A percentile compares a stretch with the other conserved stretches of the same genome.
Evolutionary conservation across 1,140 invertebrate species (phyloP).

Genomic region (Halictus rubicundus): DNA sequence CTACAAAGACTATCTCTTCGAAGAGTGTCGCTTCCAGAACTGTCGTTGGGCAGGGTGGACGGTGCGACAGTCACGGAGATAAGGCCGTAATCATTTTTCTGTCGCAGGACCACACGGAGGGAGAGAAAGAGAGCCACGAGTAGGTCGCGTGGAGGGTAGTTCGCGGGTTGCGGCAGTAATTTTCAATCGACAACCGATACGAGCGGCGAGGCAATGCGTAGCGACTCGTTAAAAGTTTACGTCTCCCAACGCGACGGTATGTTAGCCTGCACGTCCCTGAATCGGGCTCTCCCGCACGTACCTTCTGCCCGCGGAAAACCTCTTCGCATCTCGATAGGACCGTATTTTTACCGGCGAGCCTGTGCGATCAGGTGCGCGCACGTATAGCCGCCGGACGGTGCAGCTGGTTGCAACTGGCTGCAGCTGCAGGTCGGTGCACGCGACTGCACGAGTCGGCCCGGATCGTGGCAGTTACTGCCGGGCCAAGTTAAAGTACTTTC

Average conservation of each 20-base stretch:
- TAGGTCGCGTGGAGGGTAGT: constrained; percentile 1
- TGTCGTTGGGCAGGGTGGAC: no score
- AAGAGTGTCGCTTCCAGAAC: no score
- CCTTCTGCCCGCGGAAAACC: neutral
- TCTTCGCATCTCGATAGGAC: constrained; percentile 6
- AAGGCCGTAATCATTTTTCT: no score
- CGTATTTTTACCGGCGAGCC: constrained; percentile 1
- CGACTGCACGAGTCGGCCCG: neutral
- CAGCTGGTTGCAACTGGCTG: neutral
- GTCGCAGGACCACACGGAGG: neutral
- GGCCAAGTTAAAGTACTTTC: constrained; percentile 36
- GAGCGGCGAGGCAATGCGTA: neutral
- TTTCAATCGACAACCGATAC: constrained; percentile 14
- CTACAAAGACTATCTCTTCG: no score
- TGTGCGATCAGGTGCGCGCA: neutral
- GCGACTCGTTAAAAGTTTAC: constrained; percentile 64
- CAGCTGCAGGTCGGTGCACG: constrained; percentile 1
- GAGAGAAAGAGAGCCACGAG: neutral
- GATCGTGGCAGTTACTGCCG: constrained; percentile 2
- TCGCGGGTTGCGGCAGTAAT: constrained; percentile 4
- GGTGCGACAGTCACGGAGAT: no score
- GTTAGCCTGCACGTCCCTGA: neutral
- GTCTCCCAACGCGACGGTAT: neutral
- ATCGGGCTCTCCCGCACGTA: neutral
- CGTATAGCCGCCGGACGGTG: neutral